Evolutionary conservation across 2,888 invertebrate species (phyloP), one percentile per base, ranked within the genome.

Genomic region (Alentia gelatinosa): DNA sequence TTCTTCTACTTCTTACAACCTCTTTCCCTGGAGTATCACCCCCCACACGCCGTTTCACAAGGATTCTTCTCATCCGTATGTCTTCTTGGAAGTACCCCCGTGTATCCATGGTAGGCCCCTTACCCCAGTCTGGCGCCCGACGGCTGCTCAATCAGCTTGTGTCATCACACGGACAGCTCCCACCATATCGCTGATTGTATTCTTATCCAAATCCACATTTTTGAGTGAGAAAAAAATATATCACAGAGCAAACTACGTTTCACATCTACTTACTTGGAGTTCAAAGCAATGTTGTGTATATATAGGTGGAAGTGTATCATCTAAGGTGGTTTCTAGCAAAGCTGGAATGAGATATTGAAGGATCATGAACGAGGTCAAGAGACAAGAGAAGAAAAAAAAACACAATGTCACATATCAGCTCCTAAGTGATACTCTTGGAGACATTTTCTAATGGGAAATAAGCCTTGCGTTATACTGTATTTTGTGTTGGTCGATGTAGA

Each of bases 351-450:
- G 79, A 79, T 79, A 39, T 74, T 39, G 79, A 37, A 79, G 26
- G 79, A 79, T 79, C 26, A 39, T 23, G 79, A 79, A n/a, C 35
- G 12, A 37, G 39, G 79, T 79, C 39, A 74, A 30, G 19, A 23
- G 39, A 37, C 7, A 39, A 63, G 63, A 63, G 63, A 63, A 63
- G 19, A 12, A 63, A 63, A 79, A 15, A 35, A 79, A 4, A 79
- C 79, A 35, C 79, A 79, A 79, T 79, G 79, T 79, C 79, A 79
- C 79, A 79, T 79, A 79, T 79, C 79, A 79, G 79, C 79, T 79
- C 39, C n/a, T 35, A 23, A 39, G 39, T 79, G 79, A 79, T 79
- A 79, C 39, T 35, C 79, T 79, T 37, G 79, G 79, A 39, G 39
- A 39, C 39, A 19, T 79, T 37, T 79, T 39, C 79, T 79, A 37